A percentile compares a stretch with the other conserved stretches of the same genome.
Evolutionary conservation across 2,888 invertebrate species (phyloP).

Genomic region (Dilophus febrilis): DNA sequence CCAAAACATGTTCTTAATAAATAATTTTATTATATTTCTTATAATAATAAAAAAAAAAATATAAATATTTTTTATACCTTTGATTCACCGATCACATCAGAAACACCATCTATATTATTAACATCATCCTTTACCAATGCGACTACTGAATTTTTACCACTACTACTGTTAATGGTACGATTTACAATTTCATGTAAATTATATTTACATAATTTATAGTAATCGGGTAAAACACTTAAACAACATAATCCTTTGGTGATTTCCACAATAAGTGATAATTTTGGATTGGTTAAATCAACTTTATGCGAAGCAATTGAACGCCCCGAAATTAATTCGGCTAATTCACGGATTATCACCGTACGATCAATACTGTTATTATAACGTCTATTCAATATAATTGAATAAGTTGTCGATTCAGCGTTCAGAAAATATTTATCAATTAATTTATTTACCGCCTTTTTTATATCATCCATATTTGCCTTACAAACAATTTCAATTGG

Average conservation of each 20-base stretch:
- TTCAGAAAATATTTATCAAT: slow-evolving; percentile 59
- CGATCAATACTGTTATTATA: slow-evolving; percentile 56
- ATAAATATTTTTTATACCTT: too few relatives aligned
- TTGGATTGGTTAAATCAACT: slow-evolving; percentile 61
- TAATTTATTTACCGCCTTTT: slow-evolving; percentile 42
- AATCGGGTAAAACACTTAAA: slow-evolving; percentile 63
- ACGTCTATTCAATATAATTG: slow-evolving; percentile 60
- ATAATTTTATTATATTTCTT: too few relatives aligned
- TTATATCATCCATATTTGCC: slow-evolving; percentile 61
- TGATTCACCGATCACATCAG: too few relatives aligned
- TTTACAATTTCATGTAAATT: slow-evolving; percentile 50
- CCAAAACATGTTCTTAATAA: too few relatives aligned
- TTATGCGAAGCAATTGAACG: slow-evolving; percentile 50
- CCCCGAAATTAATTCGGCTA: slow-evolving; percentile 52
- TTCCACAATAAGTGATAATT: slow-evolving; percentile 66
- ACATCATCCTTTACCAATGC: too few relatives aligned
- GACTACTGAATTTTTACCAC: too few relatives aligned
- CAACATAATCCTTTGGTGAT: slow-evolving; percentile 65
- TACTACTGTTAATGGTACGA: too few relatives aligned
- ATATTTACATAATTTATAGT: slow-evolving; percentile 63
- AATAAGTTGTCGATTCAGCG: slow-evolving; percentile 47
- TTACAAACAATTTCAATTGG: slow-evolving; percentile 71
- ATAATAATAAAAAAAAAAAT: too few relatives aligned
- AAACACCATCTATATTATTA: too few relatives aligned
- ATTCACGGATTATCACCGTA: slow-evolving; percentile 50